Evolutionary conservation across 2,113 vertebrate genomes (phyloP).

Genomic region (Macquaria australasica): DNA sequence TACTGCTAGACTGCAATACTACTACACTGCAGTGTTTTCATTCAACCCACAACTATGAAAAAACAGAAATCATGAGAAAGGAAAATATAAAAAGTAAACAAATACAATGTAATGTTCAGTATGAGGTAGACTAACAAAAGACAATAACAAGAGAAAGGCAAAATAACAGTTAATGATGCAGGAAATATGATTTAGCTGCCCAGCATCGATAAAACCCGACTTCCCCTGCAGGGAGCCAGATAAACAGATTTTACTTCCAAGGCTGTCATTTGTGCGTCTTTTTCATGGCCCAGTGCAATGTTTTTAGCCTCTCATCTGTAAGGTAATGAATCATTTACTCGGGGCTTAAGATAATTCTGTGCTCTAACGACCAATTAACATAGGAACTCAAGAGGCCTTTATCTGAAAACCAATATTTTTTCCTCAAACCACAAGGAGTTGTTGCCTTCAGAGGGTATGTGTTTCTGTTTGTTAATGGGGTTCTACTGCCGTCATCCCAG

Average conservation of each 20-base stretch:
- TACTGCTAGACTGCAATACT: background rate
- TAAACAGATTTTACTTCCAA: conserved; percentile 69
- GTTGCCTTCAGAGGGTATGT: conserved; percentile 6
- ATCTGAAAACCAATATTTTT: conserved; percentile 66
- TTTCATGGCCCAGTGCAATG: conserved; percentile 53
- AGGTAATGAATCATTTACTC: conserved; percentile 74
- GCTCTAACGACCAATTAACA: conserved; percentile 74
- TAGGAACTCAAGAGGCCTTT: conserved; percentile 61
- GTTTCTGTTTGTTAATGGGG: conserved; percentile 57
- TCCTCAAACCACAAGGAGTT: conserved; percentile 49
- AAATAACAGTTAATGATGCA: conserved; percentile 66
- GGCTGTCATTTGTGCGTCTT: conserved; percentile 60
- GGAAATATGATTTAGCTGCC: conserved; percentile 66
- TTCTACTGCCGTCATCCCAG: conserved; percentile 17
- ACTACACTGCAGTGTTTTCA: background rate
- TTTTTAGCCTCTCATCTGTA: conserved; percentile 64
- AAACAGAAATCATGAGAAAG: background rate
- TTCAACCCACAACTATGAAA: background rate
- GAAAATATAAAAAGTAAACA: conserved; percentile 30
- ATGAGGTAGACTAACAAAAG: conserved; percentile 8
- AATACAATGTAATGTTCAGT: conserved; percentile 11
- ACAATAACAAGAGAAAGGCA: conserved; percentile 42
- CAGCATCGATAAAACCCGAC: conserved; percentile 45
- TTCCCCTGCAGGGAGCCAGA: conserved; percentile 44
- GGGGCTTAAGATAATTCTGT: conserved; percentile 71